Base-by-base conservation (phyloP, 2,113 vertebrate species). In the Chrysochloris asiatica region DNA sequence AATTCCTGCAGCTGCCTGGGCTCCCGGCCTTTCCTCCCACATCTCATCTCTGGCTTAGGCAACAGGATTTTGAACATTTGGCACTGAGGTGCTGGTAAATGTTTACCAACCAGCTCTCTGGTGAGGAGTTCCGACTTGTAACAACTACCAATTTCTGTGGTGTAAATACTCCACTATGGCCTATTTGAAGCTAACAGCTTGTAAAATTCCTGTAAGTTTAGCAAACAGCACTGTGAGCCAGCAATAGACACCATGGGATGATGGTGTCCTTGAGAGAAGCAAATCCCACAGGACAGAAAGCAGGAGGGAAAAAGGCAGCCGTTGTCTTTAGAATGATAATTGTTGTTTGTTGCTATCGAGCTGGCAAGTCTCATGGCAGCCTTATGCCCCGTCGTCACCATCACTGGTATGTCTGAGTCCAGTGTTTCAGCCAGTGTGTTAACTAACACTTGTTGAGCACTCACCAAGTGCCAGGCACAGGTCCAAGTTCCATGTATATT, bases 251-350 rank as follows among this genome's bases (percentile, higher is more conserved):
- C 6, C 69, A 17, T 10, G 52, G 16, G 80, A 4, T 28, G 21
- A 28, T 26, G 22, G 30, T 59, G 38, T 76, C 47, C 28, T 63
- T 63, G 10, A 38, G 77, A 48, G 16, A 41, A 38, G 14, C 72
- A 21, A 76, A 9, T 10, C 4, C 33, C 54, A 2, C 4, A 33
- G 22, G 71, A 45, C 41, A 47, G 79, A 36, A 30, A 52, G 28
- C 80, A 76, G 28, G 28, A 65, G 56, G 28, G 79, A n/a, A 83
- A n/a, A 52, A 28, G 33, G 21, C 24, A 26, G 19, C 30, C 28
- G 3, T 6, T 14, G 10, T 22, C 3, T 13, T 13, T 36, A 12
- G 41, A 50, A 43, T 2, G 13, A 6, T 22, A 7, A 4, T n/a
- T 52, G 36, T 41, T 41, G 67, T 65, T 33, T 14, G 33, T 65